Conservation (phyloP, 53 echinoderm and acorn worm species). For the Mesocentrotus franciscanus region DNA sequence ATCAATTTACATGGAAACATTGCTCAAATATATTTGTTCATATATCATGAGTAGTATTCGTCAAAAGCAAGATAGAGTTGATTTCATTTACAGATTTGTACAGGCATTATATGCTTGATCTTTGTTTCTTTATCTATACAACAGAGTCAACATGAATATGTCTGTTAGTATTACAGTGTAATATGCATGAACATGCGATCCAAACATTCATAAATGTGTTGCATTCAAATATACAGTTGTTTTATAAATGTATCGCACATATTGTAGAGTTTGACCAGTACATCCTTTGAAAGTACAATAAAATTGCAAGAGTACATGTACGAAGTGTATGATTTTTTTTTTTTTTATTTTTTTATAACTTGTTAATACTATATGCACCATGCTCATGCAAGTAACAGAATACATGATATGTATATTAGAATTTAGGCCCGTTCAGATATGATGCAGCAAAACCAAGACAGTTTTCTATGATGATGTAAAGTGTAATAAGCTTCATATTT, state of each 20-base stretch:
- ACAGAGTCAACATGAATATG: not conserved
- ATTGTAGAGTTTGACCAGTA: not conserved
- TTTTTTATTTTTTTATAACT: too few species aligned
- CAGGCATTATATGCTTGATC: not conserved
- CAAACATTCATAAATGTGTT: not conserved
- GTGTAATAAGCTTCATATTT: too few species aligned
- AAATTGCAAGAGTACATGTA: not conserved
- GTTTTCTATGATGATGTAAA: too few species aligned
- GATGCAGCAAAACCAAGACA: too few species aligned
- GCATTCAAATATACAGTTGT: not conserved
- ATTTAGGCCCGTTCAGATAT: too few species aligned
- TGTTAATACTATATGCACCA: not conserved
- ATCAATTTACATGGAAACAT: not conserved
- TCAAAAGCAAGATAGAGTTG: not conserved
- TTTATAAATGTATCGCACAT: not conserved
- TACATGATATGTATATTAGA: not conserved
- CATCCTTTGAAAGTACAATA: not conserved
- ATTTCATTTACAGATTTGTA: slow-evolving; percentile 5
- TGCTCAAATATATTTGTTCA: not conserved
- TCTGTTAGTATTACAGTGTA: not conserved
- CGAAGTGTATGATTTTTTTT: too few species aligned
- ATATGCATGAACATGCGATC: not conserved
- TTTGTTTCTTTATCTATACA: not conserved
- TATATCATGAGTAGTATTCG: slow-evolving; percentile 12
- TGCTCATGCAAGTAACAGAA: slow-evolving; percentile 1